A percentile compares a stretch with the other conserved stretches of the same genome.
These are phyloP conservation scores for Drosophila biarmipes DNA, from an alignment of 1,140 invertebrate species.

Conservation along the genomic window DNA sequence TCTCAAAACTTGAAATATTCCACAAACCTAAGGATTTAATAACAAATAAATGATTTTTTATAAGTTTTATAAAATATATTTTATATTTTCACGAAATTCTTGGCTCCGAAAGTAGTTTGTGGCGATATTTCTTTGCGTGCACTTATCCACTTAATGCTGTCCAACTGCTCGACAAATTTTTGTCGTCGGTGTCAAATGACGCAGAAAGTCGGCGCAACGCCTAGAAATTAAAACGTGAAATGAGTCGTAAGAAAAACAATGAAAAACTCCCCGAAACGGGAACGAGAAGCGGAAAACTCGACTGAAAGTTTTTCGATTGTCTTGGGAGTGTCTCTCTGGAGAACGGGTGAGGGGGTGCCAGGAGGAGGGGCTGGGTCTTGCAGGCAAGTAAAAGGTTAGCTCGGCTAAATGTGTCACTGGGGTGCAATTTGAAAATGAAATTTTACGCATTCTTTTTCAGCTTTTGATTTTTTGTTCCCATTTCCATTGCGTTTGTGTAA, in stretches of 20 bases:
- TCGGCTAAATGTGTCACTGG: slow-evolving; percentile 76
- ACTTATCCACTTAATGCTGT: slow-evolving; percentile 29
- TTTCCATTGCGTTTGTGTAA: slow-evolving; percentile 34
- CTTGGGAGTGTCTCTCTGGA: slow-evolving; percentile 45
- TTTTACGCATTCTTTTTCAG: slow-evolving; percentile 51
- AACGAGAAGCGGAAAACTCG: slow-evolving; percentile 53
- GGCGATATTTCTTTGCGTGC: background rate
- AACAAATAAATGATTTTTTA: too few relatives aligned
- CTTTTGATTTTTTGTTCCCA: slow-evolving; percentile 15
- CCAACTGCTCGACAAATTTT: slow-evolving; percentile 73
- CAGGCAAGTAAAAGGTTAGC: slow-evolving; percentile 36
- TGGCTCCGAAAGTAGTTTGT: too few relatives aligned
- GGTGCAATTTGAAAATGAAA: slow-evolving; percentile 83
- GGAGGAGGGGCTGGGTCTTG: background rate
- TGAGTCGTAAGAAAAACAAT: slow-evolving; percentile 83
- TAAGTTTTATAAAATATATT: too few relatives aligned
- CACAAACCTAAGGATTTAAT: too few relatives aligned
- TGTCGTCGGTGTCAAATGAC: slow-evolving; percentile 76
- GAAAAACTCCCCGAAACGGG: slow-evolving; percentile 65
- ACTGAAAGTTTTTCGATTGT: slow-evolving; percentile 75
- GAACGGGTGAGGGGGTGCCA: background rate
- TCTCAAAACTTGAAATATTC: too few relatives aligned
- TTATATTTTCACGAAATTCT: too few relatives aligned
- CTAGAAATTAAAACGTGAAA: slow-evolving; percentile 82
- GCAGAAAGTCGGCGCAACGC: slow-evolving; percentile 71